Evolutionary conservation across 2,113 vertebrate species (phyloP).

Genomic region (Eira barbara): DNA sequence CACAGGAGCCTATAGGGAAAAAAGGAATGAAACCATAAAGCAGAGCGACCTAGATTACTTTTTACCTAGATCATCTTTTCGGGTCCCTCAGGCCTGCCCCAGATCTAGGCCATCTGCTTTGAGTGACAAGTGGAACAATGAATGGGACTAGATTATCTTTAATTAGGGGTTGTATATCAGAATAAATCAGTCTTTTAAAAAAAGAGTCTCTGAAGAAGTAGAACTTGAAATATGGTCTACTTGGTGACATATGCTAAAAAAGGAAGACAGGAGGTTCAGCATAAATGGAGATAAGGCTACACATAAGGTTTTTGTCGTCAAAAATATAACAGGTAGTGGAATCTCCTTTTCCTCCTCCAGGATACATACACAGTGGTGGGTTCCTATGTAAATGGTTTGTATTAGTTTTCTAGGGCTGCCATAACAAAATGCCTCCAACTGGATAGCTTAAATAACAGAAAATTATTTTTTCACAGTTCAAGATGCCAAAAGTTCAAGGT

Average conservation of each 20-base stretch:
- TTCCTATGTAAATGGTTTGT: not conserved
- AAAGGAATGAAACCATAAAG: conserved; percentile 43
- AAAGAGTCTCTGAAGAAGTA: not conserved
- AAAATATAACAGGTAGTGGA: not conserved
- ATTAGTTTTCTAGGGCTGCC: not conserved
- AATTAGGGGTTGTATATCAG: conserved; percentile 4
- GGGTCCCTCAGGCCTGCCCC: not conserved
- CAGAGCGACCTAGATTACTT: conserved; percentile 64
- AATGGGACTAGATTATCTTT: not conserved
- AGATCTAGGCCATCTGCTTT: conserved; percentile 47
- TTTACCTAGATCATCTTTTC: conserved; percentile 48
- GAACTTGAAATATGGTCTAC: not conserved
- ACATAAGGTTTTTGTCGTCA: not conserved
- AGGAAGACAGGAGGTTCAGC: not conserved
- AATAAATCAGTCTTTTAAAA: conserved; percentile 8
- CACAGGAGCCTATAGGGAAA: conserved; percentile 4
- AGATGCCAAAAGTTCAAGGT: not conserved
- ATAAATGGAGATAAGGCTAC: not conserved
- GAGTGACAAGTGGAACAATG: conserved; percentile 28
- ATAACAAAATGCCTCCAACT: not conserved
- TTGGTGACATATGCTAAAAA: conserved; percentile 1
- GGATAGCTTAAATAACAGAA: not conserved
- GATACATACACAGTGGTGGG: not conserved
- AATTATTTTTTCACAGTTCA: not conserved
- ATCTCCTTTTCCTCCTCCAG: not conserved